Conservation (phyloP, 2,113 vertebrate species). For the Fregetta grallaria region DNA sequence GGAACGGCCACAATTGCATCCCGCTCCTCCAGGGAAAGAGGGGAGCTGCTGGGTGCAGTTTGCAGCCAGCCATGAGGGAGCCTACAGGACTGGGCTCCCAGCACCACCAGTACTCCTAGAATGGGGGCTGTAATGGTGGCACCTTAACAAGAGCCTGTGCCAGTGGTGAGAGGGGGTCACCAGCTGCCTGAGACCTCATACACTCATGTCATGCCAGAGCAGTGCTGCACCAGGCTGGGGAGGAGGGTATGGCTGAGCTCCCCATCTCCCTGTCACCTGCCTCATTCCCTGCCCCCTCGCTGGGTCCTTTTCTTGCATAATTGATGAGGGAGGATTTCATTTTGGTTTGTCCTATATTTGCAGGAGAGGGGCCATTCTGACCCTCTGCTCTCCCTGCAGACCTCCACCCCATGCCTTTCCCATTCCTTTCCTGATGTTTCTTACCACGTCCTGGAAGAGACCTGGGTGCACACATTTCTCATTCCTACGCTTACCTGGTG, state of each 20-base stretch:
- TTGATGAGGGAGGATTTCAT: neutral
- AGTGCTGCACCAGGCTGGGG: neutral
- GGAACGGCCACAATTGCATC: fast-evolving
- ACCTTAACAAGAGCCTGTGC: neutral
- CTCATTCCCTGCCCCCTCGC: neutral
- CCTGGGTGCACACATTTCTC: fast-evolving
- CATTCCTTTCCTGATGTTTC: neutral
- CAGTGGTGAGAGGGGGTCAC: neutral
- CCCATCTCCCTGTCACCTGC: neutral
- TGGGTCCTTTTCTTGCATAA: neutral
- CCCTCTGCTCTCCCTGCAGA: neutral
- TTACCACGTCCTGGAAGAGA: neutral
- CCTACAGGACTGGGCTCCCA: neutral
- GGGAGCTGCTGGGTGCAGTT: neutral
- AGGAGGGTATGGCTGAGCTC: neutral
- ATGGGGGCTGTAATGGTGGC: neutral
- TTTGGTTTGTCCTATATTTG: neutral
- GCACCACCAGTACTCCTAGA: neutral
- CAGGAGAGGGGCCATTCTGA: neutral
- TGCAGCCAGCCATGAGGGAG: fast-evolving
- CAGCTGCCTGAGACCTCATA: neutral
- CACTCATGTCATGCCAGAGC: fast-evolving
- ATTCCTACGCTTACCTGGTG: neutral
- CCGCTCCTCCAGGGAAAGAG: fast-evolving
- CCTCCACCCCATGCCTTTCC: neutral